Evolutionary conservation across 2,797 vertebrate species (phyloP).

Genomic region (Clarias laeviceps): DNA sequence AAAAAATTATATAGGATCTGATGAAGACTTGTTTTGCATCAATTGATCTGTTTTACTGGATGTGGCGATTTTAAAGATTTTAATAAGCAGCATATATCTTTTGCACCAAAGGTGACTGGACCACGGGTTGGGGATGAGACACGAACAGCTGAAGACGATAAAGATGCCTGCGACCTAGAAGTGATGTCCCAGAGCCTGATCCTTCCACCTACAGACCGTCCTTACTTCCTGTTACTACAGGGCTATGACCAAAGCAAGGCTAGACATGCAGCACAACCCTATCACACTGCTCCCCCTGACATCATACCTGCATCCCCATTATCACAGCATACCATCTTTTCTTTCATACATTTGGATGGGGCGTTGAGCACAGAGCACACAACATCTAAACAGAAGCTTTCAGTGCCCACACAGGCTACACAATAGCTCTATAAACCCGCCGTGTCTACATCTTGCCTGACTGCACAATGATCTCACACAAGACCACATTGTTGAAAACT

Average conservation of each 20-base stretch:
- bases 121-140: slow-evolving; percentile 69
- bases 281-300: slow-evolving; percentile 69
- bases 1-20: neutral
- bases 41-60: neutral
- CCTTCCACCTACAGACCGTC: slow-evolving; percentile 86
- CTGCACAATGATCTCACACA: slow-evolving; percentile 79
- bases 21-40: neutral
- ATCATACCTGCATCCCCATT: slow-evolving; percentile 79
- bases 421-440: slow-evolving; percentile 63
- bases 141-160: slow-evolving; percentile 69
- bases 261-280: slow-evolving; percentile 71
- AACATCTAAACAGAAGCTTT: slow-evolving; percentile 68
- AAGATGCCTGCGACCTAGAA: slow-evolving; percentile 82
- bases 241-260: slow-evolving; percentile 91
- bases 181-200: slow-evolving; percentile 90
- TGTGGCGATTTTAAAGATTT: neutral
- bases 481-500: slow-evolving; percentile 75
- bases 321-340: slow-evolving; percentile 78
- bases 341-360: slow-evolving; percentile 71
- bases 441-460: slow-evolving; percentile 70
- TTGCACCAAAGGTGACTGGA: slow-evolving; percentile 64
- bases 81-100: neutral
- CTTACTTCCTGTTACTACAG: slow-evolving; percentile 89
- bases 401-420: slow-evolving; percentile 63
- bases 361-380: slow-evolving; percentile 71